Evolutionary conservation across 2,113 vertebrate genomes (phyloP).

Genomic region (Desmodus rotundus): DNA sequence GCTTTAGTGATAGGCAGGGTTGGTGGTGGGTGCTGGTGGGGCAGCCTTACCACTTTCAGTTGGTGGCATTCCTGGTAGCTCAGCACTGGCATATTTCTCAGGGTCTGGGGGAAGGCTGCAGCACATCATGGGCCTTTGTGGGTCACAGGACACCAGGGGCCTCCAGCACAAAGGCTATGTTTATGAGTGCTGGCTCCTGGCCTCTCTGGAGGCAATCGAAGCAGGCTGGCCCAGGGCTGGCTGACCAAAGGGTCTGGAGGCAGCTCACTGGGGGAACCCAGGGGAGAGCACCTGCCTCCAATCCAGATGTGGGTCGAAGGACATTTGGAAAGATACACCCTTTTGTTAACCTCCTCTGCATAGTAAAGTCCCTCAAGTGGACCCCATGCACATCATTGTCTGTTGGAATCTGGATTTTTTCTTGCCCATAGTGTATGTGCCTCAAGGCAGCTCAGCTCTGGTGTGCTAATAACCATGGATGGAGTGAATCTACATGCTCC

Average conservation of each 20-base stretch:
- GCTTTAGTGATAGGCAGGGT: not conserved
- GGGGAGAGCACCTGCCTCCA: not conserved
- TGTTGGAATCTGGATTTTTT: not conserved
- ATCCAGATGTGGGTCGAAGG: not conserved
- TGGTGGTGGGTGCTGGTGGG: not conserved
- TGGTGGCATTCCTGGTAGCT: not conserved
- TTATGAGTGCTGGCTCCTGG: not conserved
- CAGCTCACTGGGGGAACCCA: fast-evolving
- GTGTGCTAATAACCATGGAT: not conserved
- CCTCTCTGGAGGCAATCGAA: not conserved
- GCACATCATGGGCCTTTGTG: not conserved
- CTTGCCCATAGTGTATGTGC: not conserved
- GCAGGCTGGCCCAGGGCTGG: not conserved
- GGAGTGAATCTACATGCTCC: not conserved
- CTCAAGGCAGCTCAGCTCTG: not conserved
- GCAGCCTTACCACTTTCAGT: fast-evolving
- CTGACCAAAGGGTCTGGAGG: not conserved
- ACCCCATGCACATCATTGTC: not conserved
- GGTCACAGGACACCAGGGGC: not conserved
- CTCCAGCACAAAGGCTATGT: not conserved
- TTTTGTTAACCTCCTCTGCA: too few species aligned
- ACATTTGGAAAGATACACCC: fast-evolving
- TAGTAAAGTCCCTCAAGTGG: not conserved
- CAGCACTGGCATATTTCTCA: fast-evolving
- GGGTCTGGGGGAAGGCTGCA: not conserved